These are phyloP conservation scores for Myrmecophaga tridactyla DNA, from an alignment of 2,113 vertebrate species.

Conservation along the genomic window DNA sequence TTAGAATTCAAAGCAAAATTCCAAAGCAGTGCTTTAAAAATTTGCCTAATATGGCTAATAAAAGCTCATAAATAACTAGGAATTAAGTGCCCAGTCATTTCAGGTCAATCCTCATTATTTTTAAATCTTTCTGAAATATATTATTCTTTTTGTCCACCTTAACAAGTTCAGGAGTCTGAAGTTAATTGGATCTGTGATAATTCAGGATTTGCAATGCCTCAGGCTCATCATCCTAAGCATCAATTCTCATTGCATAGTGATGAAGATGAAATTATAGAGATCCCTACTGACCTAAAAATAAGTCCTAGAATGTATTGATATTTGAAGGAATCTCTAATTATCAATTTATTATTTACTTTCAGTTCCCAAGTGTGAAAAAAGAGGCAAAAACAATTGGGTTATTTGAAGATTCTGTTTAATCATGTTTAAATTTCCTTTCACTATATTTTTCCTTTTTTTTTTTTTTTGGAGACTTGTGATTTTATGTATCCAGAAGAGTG, in stretches of 20 bases:
- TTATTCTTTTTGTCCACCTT: conserved; percentile 9
- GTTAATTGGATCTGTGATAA: conserved; percentile 38
- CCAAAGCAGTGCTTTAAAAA: conserved; percentile 2
- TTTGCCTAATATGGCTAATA: background rate
- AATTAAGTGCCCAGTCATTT: background rate
- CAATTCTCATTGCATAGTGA: background rate
- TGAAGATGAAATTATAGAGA: background rate
- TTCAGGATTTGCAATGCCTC: background rate
- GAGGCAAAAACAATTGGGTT: background rate
- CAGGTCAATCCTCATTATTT: conserved; percentile 7
- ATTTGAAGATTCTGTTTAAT: background rate
- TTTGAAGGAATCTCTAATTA: background rate
- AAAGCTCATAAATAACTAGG: background rate
- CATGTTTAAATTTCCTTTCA: background rate
- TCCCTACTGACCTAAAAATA: background rate
- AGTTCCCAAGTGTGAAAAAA: background rate
- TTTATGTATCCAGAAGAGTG: background rate
- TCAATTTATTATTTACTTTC: background rate
- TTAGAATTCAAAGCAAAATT: conserved; percentile 13
- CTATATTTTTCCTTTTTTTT: background rate
- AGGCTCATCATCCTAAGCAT: background rate
- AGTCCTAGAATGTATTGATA: background rate
- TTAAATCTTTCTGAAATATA: background rate
- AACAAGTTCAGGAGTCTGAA: conserved; percentile 8
- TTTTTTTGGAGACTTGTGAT: background rate